Evolutionary conservation across 2,113 vertebrate genomes (phyloP), one percentile per base, ranked within the genome.

Genomic region (Stercorarius parasiticus): DNA sequence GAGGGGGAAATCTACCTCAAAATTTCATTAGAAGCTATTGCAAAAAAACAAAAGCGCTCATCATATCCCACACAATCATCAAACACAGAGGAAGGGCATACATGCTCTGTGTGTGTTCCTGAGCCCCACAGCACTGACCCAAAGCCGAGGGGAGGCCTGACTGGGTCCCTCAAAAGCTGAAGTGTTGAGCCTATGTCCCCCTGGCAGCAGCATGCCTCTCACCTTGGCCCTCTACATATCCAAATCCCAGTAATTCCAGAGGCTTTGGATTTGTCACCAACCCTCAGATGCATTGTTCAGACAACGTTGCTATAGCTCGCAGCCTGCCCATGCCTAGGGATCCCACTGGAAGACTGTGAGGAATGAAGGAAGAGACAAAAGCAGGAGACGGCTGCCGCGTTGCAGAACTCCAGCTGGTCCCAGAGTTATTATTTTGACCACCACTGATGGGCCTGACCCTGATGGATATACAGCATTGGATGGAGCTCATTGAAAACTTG

Each of bases 381-480:
- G 55, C 79, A 88, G 71, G 71, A 93, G 80, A 42, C 0, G 2
- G 26, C 29, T 84, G 71, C 59, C 73, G 61, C 2, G 1, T 13
- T 77, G 47, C 58, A 90, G 86, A 92, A 11, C 58, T 88, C 76
- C 95, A 93, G 73, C 73, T 93, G 69, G 47, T 86, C 80, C 66
- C 29, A 7, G 65, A 87, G 70, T 55, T 95, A 25, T 66, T 94
- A 38, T 56, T 96, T 49, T 91, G 86, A 85, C 79, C 78, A 88
- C 82, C 74, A 47, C 29, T 43, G 86, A 58, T 72, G 86, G 23
- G 65, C 34, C 47, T 93, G 94, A 93, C 93, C 86, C 43, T 8
- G 43, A 58, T 77, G 83, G 58, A 93, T 94, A 61, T 53, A 65
- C 45, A 93, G 43, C 61, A 52, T 6, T 77, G 89, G 59, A 88